Conservation (phyloP, 2,113 vertebrate genomes). For the Scartelaos histophorus region DNA sequence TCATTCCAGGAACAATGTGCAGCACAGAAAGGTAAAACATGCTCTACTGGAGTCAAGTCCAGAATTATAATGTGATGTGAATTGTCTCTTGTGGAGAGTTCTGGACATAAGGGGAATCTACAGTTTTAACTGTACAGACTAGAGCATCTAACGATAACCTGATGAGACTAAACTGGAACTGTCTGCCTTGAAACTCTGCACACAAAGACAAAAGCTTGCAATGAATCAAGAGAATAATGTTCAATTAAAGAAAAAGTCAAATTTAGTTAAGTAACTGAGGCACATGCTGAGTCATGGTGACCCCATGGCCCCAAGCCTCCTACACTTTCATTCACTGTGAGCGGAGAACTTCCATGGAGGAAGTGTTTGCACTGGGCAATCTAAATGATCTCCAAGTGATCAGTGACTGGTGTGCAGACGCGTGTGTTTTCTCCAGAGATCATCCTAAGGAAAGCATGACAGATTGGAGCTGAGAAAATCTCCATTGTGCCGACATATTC, state of each 20-base stretch:
- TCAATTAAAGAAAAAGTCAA: neutral
- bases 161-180: neutral
- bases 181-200: neutral
- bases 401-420: conserved; percentile 1
- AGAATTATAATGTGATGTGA: neutral
- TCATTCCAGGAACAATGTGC: too few relatives aligned
- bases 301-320: conserved; percentile 1
- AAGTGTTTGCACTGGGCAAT: neutral
- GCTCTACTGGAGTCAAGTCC: neutral
- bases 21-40: too few relatives aligned
- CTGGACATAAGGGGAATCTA: neutral
- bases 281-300: conserved; percentile 1
- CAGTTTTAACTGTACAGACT: neutral
- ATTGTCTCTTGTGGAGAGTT: neutral
- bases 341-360: neutral
- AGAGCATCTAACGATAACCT: neutral
- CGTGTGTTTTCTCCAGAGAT: neutral
- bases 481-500: conserved; percentile 1
- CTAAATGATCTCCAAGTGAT: neutral
- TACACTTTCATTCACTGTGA: conserved; percentile 3
- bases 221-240: neutral
- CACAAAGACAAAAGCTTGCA: neutral
- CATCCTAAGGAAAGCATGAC: conserved; percentile 1
- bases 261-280: neutral
- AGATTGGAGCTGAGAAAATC: conserved; percentile 3